Base-by-base conservation (phyloP, 2,797 vertebrate species). In the Fringilla coelebs region DNA sequence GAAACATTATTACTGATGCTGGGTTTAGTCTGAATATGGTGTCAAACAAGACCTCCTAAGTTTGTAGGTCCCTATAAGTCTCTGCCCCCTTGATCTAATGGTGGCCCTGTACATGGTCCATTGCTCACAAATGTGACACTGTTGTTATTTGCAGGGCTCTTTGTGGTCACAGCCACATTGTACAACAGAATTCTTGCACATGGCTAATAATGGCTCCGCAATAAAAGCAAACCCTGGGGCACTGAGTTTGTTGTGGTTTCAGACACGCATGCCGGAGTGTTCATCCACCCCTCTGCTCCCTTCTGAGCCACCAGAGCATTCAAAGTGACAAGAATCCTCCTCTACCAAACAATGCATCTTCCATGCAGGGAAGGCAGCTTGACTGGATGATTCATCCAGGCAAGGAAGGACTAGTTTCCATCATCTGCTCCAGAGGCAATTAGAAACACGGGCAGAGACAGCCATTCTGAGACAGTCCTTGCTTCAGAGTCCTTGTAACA, bases 201-300 rank as follows among this genome's bases (percentile, higher is more conserved):
- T 65, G 45, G 63, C 52, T 91, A 94, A 87, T 76, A 88, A 81
- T 2, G 19, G 83, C 61, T 96, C 57, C 71, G 46, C 74, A 96
- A 91, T 74, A 90, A 95, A 96, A 94, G 80, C 77, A 95, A 71
- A 90, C 67, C 94, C 95, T 65, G 77, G 29, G 95, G 95, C 91
- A 77, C 21, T 9, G 34, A 93, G 71, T 62, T 74, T 94, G 57
- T 65, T 95, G 74, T 82, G 86, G 96, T 88, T 96, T 93, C 83
- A 89, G 67, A 87, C 63, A 84, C 0, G 25, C 79, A 89, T 32
- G 20, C 46, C 22, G 0, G 0, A 38, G 1, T 40, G 46, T 78
- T 91, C 87, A 68, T 61, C 87, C 71, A 76, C 43, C 32, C 70
- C 45, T 88, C n/a, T 68, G 62, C 68, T 81, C 40, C 60, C 51